Evolutionary conservation across 2,113 vertebrate genomes (phyloP).

Genomic region (Odocoileus hemionus): DNA sequence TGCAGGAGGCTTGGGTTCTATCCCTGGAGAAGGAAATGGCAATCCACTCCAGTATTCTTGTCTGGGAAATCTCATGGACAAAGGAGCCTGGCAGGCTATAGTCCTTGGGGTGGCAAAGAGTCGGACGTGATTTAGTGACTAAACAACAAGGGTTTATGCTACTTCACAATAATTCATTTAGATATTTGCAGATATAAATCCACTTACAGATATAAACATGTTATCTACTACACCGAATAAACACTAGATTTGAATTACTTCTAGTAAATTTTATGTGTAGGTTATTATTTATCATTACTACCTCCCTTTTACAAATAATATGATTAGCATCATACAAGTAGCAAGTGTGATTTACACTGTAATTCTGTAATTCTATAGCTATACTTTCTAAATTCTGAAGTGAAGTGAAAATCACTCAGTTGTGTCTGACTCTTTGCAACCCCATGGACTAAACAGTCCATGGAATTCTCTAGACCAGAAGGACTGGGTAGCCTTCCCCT

Average conservation of each 20-base stretch:
- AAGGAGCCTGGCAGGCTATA: background rate
- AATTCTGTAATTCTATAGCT: background rate
- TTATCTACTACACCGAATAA: background rate
- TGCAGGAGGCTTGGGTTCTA: background rate
- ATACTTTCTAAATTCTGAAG: background rate
- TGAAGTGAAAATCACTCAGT: background rate
- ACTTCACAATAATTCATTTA: background rate
- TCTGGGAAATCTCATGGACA: background rate
- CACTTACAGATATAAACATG: background rate
- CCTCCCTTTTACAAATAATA: conserved; percentile 16
- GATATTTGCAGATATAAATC: background rate
- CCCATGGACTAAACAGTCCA: background rate
- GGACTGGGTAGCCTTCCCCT: background rate
- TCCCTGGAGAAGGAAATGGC: background rate
- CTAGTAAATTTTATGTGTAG: background rate
- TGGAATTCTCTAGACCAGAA: background rate
- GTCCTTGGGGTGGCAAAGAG: background rate
- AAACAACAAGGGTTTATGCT: background rate
- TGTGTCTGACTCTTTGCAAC: background rate
- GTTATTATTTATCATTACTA: background rate
- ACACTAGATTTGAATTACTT: background rate
- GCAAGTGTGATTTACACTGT: background rate
- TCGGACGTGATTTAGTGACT: background rate
- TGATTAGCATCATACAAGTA: background rate
- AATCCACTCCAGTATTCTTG: background rate